Base-by-base conservation (phyloP, 2,888 invertebrate genomes). In the Subacronicta megacephala region DNA sequence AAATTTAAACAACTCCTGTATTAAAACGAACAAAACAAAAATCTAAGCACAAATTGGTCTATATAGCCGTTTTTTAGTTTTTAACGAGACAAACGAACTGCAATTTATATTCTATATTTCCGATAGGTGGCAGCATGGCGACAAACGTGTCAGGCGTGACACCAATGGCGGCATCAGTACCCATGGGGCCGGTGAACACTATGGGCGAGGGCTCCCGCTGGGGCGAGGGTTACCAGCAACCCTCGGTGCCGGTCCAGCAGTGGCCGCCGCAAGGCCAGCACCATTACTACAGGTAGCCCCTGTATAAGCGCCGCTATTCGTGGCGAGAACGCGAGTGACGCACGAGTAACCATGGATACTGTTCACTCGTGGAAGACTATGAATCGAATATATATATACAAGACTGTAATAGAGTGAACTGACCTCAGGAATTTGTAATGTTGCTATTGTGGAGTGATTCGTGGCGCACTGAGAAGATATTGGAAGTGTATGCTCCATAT, bases 271-370 rank as follows among this genome's bases (percentile, higher is more conserved):
- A 95, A 66, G 90, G 88, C 69, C 95, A 94, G 59, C 96, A 96
- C 77, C 96, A 95, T 80, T 96, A 96, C 90, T 96, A 96, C 85
- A 95, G 96, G 70, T 83, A 81, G 77, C 83, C 64, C 40, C 15
- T 47, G 72, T 62, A 45, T n/a, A 66, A 46, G 36, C 65, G 67
- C 67, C 66, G 65, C 67, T 61, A 44, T 35, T 38, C 44, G 53
- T 64, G 64, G 66, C 67, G 55, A 9, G 55, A 40, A 26, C 66
- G 66, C 46, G 54, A 61, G 37, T 65, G 67, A 61, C 46, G 33
- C 41, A 37, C 13, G 10, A 10, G 20, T n/a, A 20, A 2, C 7
- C 3, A n/a, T 18, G n/a, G n/a, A n/a, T 13, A 23, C 9, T 37
- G 37, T 17, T 36, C 2, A 41, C 43, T 64, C 40, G 17, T 47